Percentiles rank a stretch among this genome's conserved stretches.
Conservation (phyloP, 2,888 invertebrate species). For the Mellilla xanthometata region DNA sequence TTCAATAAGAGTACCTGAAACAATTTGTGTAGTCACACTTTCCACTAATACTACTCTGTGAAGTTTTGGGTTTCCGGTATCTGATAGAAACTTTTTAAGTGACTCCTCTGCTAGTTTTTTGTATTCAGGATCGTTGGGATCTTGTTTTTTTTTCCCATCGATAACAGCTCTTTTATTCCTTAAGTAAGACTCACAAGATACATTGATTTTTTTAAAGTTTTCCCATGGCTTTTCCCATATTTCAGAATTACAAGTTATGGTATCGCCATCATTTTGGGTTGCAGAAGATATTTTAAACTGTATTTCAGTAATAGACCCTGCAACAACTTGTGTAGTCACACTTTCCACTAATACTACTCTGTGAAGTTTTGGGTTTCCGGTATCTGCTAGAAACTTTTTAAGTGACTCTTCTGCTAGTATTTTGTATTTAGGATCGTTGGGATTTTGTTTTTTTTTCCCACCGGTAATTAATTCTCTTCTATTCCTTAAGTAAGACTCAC, state of each 20-base stretch:
- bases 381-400: conserved; percentile 30
- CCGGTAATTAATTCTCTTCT: conserved; percentile 27
- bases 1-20: conserved; percentile 32
- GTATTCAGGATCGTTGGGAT: conserved; percentile 35
- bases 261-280: conserved; percentile 5
- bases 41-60: conserved; percentile 27
- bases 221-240: conserved; percentile 42
- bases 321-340: conserved; percentile 36
- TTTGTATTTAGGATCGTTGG: conserved; percentile 33
- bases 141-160: too few relatives aligned
- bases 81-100: conserved; percentile 32
- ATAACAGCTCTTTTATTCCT: too few relatives aligned
- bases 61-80: conserved; percentile 15
- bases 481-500: conserved; percentile 16
- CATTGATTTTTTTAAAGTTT: conserved; percentile 34
- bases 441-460: conserved; percentile 25
- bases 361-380: conserved; percentile 20
- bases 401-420: conserved; percentile 38
- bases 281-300: conserved; percentile 25
- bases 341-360: conserved; percentile 26
- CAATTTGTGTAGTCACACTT: conserved; percentile 37
- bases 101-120: conserved; percentile 36
- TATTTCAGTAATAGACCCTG: conserved; percentile 33
- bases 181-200: conserved; percentile 21
- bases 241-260: conserved; percentile 37